Conservation (phyloP, 1,140 invertebrate species). For the Rhagoletis pomonella region DNA sequence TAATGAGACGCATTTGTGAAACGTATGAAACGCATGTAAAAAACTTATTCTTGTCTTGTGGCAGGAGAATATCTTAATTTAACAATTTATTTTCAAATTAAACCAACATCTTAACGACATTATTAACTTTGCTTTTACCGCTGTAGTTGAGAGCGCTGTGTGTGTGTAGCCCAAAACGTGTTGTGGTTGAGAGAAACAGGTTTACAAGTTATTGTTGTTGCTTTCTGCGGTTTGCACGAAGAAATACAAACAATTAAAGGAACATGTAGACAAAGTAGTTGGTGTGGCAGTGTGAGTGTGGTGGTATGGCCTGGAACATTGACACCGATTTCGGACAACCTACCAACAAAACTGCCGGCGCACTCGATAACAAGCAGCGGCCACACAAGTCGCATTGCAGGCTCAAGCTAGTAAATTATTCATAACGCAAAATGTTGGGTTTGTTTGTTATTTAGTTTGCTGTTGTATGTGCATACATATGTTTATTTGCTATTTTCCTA, state of each 20-base stretch:
- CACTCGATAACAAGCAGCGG: conserved; percentile 48
- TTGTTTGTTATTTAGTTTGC: conserved; percentile 58
- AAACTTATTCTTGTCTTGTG: not conserved
- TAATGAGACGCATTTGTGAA: not conserved
- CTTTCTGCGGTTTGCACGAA: conserved; percentile 21
- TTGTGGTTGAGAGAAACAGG: conserved; percentile 42
- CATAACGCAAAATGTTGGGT: conserved; percentile 63
- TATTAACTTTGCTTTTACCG: conserved; percentile 52
- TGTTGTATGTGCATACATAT: not conserved
- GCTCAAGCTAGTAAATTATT: conserved; percentile 64
- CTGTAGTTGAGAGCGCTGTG: no score
- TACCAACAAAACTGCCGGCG: not conserved
- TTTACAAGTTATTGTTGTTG: conserved; percentile 25
- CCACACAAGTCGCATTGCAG: not conserved
- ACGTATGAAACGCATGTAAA: not conserved
- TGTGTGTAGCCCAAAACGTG: not conserved
- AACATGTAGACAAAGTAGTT: not conserved
- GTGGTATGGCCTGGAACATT: not conserved
- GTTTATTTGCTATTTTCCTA: conserved; percentile 55
- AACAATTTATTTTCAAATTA: conserved; percentile 57
- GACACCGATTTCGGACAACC: conserved; percentile 30
- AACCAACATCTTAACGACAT: conserved; percentile 54
- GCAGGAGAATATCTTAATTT: conserved; percentile 55
- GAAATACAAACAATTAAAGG: conserved; percentile 37
- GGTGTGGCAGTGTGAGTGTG: not conserved